These are phyloP conservation scores for Chaenocephalus aceratus DNA, from an alignment of 2,113 vertebrate species.

Conservation along the genomic window DNA sequence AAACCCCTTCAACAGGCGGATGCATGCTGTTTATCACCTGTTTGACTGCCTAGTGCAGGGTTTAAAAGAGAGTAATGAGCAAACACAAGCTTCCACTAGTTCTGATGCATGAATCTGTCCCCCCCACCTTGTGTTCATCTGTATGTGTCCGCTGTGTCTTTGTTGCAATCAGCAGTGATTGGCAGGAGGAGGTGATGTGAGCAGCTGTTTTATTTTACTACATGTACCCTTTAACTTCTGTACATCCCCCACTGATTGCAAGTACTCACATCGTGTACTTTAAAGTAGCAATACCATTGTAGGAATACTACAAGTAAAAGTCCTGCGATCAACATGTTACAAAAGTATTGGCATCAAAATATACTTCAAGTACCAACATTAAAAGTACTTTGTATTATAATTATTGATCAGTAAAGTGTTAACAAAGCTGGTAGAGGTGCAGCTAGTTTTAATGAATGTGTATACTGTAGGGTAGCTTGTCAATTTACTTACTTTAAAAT, in stretches of 20 bases:
- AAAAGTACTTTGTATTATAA: too few species aligned
- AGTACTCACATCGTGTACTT: too few species aligned
- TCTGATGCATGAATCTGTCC: not conserved
- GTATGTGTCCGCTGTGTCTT: conserved; percentile 1
- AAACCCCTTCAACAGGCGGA: conserved; percentile 23
- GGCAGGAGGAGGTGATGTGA: not conserved
- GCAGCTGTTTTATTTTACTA: conserved; percentile 34
- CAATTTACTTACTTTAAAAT: too few species aligned
- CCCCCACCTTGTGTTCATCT: not conserved
- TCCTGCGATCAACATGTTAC: too few species aligned
- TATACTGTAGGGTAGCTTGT: too few species aligned
- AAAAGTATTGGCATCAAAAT: too few species aligned
- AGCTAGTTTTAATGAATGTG: too few species aligned
- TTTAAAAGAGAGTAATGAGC: not conserved
- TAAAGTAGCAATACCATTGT: too few species aligned
- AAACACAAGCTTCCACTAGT: conserved; percentile 10
- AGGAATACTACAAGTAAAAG: too few species aligned
- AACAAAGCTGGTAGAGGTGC: too few species aligned
- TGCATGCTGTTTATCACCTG: not conserved
- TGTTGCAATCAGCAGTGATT: conserved; percentile 19
- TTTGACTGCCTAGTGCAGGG: not conserved
- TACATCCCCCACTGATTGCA: not conserved
- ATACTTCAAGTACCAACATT: too few species aligned
- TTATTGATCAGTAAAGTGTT: too few species aligned
- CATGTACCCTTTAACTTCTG: not conserved